These are phyloP conservation scores for Fundulus diaphanus DNA, from an alignment of 2,797 vertebrate genomes.

Conservation along the genomic window DNA sequence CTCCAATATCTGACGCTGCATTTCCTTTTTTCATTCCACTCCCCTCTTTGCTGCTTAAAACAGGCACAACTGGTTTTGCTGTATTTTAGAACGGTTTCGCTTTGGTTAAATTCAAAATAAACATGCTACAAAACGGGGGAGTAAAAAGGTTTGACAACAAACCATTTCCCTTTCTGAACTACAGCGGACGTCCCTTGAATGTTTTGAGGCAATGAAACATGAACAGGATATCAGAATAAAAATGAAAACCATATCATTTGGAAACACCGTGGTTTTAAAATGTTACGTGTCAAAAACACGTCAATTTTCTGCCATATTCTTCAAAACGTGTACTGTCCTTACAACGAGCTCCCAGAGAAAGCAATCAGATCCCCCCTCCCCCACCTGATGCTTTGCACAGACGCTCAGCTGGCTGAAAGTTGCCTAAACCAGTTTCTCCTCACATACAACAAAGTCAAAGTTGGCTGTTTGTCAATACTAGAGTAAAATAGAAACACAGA, in stretches of 20 bases:
- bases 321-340: neutral
- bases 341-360: neutral
- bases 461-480: neutral
- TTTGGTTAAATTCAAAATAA: neutral
- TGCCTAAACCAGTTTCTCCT: neutral
- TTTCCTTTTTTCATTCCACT: constrained; percentile 1
- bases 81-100: neutral
- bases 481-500: neutral
- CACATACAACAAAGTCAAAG: neutral
- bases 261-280: neutral
- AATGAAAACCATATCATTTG: neutral
- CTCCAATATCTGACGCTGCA: constrained; percentile 49
- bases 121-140: neutral
- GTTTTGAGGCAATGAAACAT: neutral
- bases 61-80: constrained; percentile 4
- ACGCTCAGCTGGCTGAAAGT: neutral
- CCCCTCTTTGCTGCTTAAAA: neutral
- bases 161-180: neutral
- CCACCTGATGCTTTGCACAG: neutral
- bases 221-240: neutral
- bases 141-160: neutral
- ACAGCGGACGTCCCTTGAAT: neutral
- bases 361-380: neutral
- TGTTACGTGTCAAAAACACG: neutral
- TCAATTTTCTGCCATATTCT: neutral